Percentiles rank a stretch among this genome's conserved stretches.
phyloP scores from a whole-genome alignment of 2,888 invertebrate genomes.

The Diarsia rubi region DNA sequence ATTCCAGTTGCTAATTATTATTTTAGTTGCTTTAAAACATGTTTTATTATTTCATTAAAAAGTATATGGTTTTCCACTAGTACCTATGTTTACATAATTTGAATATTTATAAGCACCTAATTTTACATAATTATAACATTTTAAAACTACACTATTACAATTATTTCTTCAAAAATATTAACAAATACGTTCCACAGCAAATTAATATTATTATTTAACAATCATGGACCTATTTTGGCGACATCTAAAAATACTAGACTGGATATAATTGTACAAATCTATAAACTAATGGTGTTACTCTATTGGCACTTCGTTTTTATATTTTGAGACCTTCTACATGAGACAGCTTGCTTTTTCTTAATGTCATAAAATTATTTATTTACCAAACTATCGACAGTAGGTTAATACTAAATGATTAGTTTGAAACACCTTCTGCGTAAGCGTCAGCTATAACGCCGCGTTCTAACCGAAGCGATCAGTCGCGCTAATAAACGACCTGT shows the following conservation, averaged over 20 bases:
- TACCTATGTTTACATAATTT: slow-evolving; percentile 39
- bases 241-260: slow-evolving; percentile 39
- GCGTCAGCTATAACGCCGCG: neutral
- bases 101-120: slow-evolving; percentile 38
- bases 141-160: slow-evolving; percentile 25
- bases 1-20: no score
- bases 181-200: slow-evolving; percentile 21
- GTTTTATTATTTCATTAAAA: neutral
- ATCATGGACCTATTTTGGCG: slow-evolving; percentile 52
- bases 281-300: slow-evolving; percentile 78
- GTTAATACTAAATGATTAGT: slow-evolving; percentile 7
- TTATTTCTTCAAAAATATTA: slow-evolving; percentile 8
- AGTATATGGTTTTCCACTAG: slow-evolving; percentile 8
- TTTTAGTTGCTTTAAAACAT: neutral
- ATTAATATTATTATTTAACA: slow-evolving; percentile 30
- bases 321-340: slow-evolving; percentile 13
- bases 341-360: slow-evolving; percentile 3
- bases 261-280: slow-evolving; percentile 51
- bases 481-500: neutral
- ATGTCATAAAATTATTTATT: slow-evolving; percentile 27
- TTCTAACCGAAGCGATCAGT: neutral
- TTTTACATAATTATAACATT: slow-evolving; percentile 32
- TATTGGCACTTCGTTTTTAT: slow-evolving; percentile 83
- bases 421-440: neutral
- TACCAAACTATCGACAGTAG: neutral